These are phyloP conservation scores for Emydura subglobosa DNA, from an alignment of 2,113 vertebrate species.

Conservation along the genomic window DNA sequence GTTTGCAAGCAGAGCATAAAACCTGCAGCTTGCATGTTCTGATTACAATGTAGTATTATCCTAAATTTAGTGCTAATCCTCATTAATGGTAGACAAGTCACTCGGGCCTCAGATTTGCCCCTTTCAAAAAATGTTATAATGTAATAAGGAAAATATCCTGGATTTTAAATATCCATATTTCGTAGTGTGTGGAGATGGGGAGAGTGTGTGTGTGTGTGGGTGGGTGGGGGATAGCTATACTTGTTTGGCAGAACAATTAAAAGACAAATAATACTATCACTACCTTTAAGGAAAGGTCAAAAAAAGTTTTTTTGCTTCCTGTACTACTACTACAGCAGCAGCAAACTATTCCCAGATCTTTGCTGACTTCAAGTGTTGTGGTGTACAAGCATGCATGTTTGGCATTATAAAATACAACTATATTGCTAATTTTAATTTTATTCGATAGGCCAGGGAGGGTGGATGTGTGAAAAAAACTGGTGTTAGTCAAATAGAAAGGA, in stretches of 20 bases:
- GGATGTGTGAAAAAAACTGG: background rate
- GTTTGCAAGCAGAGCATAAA: background rate
- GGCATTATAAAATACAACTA: background rate
- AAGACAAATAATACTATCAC: background rate
- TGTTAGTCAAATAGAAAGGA: background rate
- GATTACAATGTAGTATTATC: background rate
- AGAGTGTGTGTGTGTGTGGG: no score
- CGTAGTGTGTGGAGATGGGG: background rate
- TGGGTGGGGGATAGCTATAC: background rate
- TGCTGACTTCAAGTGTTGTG: background rate
- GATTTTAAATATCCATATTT: background rate
- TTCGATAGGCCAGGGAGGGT: background rate
- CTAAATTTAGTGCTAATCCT: conserved; percentile 3
- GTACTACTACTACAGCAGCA: background rate
- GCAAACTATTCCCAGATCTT: background rate
- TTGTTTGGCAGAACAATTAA: background rate
- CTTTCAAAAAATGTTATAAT: background rate
- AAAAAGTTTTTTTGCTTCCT: background rate
- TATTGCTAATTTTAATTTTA: background rate
- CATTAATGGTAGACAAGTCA: background rate
- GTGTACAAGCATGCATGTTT: background rate
- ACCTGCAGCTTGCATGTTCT: background rate
- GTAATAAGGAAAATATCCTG: background rate
- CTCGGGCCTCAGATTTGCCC: background rate
- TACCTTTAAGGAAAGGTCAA: background rate